phyloP scores from a whole-genome alignment of 2,888 invertebrate genomes.

The Timandra comae region DNA sequence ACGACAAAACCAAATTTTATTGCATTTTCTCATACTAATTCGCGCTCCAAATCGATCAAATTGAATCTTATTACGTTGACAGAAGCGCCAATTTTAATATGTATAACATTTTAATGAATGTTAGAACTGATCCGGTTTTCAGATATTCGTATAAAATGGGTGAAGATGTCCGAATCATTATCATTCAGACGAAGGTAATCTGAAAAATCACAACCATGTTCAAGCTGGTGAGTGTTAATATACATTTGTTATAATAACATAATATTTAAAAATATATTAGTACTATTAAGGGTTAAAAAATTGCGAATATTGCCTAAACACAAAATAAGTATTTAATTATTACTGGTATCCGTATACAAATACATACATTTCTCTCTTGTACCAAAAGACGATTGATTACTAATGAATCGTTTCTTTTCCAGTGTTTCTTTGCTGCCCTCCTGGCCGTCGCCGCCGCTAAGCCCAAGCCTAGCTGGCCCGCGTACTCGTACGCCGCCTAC shows the following conservation, averaged over 20 bases:
- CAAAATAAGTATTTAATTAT: too few relatives aligned
- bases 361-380: too few relatives aligned
- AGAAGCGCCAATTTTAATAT: constrained; percentile 20
- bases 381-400: too few relatives aligned
- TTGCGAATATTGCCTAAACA: too few relatives aligned
- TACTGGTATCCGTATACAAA: too few relatives aligned
- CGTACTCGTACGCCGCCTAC: constrained; percentile 8
- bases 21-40: constrained; percentile 22
- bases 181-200: constrained; percentile 15
- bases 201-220: constrained; percentile 15
- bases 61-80: constrained; percentile 22
- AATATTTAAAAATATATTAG: too few relatives aligned
- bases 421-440: not conserved
- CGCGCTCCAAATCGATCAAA: constrained; percentile 16
- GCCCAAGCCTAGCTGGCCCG: constrained; percentile 4
- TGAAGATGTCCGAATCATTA: constrained; percentile 7
- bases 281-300: too few relatives aligned
- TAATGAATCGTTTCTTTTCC: too few relatives aligned
- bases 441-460: constrained; percentile 30
- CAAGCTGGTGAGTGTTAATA: constrained; percentile 14
- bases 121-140: constrained; percentile 24
- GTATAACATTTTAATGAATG: constrained; percentile 8
- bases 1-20: constrained; percentile 26
- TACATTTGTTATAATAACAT: too few relatives aligned
- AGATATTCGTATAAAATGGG: constrained; percentile 25